A percentile compares a stretch with the other conserved stretches of the same genome.
These are phyloP conservation scores for Drosophila ananassae DNA, from an alignment of 1,140 invertebrate species.

Conservation along the genomic window DNA sequence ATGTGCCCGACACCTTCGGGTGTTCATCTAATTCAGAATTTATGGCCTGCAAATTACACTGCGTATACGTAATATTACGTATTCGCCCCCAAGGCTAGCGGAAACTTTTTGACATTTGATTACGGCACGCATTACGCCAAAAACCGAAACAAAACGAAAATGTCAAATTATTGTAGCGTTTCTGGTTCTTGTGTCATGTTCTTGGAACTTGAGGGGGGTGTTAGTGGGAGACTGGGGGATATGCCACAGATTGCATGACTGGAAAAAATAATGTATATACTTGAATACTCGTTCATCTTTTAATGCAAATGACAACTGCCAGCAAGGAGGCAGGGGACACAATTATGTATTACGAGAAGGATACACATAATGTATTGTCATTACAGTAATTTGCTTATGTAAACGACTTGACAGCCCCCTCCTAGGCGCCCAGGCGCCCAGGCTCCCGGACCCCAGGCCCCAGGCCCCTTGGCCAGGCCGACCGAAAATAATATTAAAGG, in stretches of 20 bases:
- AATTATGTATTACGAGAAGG: slow-evolving; percentile 41
- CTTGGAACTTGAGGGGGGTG: background rate
- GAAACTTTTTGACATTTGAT: slow-evolving; percentile 65
- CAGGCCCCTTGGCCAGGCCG: background rate
- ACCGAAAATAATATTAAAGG: slow-evolving; percentile 61
- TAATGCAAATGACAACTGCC: slow-evolving; percentile 53
- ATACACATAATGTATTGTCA: slow-evolving; percentile 46
- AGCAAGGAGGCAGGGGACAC: slow-evolving; percentile 11
- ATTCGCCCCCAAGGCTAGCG: slow-evolving; percentile 25
- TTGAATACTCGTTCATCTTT: slow-evolving; percentile 25
- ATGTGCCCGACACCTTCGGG: slow-evolving; percentile 39
- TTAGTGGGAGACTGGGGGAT: background rate
- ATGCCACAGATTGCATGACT: slow-evolving; percentile 16
- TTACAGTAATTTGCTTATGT: slow-evolving; percentile 77
- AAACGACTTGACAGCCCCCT: slow-evolving; percentile 58
- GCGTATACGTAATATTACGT: slow-evolving; percentile 43
- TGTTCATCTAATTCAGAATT: slow-evolving; percentile 37
- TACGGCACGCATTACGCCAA: slow-evolving; percentile 61
- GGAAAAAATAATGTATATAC: slow-evolving; percentile 21
- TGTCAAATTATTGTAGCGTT: slow-evolving; percentile 36
- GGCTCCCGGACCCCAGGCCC: too few relatives aligned
- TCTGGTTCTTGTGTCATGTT: slow-evolving; percentile 25
- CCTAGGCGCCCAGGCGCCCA: background rate
- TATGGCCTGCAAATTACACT: slow-evolving; percentile 17
- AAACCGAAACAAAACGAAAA: slow-evolving; percentile 44